Conservation (phyloP, 1,140 invertebrate species). For the Eriosoma lanigerum region DNA sequence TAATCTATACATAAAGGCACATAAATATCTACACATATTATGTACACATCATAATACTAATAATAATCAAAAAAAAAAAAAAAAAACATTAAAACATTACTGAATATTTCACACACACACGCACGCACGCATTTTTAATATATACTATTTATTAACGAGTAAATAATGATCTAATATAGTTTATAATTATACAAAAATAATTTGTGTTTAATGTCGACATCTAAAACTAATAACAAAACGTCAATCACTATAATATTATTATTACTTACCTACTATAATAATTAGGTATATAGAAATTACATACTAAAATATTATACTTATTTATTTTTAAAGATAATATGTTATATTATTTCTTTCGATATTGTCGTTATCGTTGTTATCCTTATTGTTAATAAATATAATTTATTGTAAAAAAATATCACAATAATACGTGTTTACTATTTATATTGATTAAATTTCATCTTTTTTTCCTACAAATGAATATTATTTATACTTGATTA, state of each 20-base stretch:
- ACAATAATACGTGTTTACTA: not conserved
- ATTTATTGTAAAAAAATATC: slow-evolving; percentile 34
- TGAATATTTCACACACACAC: not conserved
- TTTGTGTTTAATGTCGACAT: not conserved
- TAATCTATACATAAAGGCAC: not conserved
- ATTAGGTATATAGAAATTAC: too few relatives aligned
- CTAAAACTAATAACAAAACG: not conserved
- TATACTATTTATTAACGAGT: not conserved
- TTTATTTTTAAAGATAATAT: slow-evolving; percentile 27
- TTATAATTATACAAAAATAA: not conserved
- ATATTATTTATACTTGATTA: slow-evolving; percentile 52
- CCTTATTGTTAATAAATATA: slow-evolving; percentile 40
- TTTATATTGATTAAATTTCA: not conserved
- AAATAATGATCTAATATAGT: slow-evolving; percentile 8
- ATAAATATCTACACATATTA: too few relatives aligned
- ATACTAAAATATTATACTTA: not conserved
- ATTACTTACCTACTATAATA: not conserved
- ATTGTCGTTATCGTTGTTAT: slow-evolving; percentile 33
- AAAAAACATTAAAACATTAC: too few relatives aligned
- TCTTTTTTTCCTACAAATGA: slow-evolving; percentile 14
- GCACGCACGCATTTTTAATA: slow-evolving; percentile 41
- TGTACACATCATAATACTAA: too few relatives aligned
- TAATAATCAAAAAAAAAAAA: too few relatives aligned
- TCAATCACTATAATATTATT: not conserved
- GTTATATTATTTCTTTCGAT: slow-evolving; percentile 23